phyloP scores from a whole-genome alignment of 2,888 invertebrate genomes.

The Petrolisthes cinctipes region DNA sequence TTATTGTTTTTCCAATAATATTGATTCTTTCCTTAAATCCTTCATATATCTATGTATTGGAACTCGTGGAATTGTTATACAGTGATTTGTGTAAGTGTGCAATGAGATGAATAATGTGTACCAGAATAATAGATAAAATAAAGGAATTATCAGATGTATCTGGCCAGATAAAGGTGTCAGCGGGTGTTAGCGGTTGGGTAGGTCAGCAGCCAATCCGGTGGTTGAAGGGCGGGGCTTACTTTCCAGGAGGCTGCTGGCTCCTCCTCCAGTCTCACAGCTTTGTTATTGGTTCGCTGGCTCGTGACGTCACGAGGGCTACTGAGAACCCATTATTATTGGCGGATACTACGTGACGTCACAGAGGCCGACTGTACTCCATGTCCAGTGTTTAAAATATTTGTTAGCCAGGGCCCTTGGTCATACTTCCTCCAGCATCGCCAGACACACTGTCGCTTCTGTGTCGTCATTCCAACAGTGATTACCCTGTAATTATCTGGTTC shows the following conservation, averaged over 20 bases:
- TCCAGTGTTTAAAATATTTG: slow-evolving; percentile 65
- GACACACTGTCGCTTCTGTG: slow-evolving; percentile 60
- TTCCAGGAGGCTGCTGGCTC: slow-evolving; percentile 47
- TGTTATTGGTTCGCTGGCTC: slow-evolving; percentile 51
- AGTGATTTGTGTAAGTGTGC: neutral
- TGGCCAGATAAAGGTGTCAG: slow-evolving; percentile 51
- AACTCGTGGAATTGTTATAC: too few relatives aligned
- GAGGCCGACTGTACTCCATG: slow-evolving; percentile 53
- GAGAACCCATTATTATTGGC: slow-evolving; percentile 65
- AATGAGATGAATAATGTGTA: slow-evolving; percentile 32
- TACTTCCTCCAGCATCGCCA: slow-evolving; percentile 59
- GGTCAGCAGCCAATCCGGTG: slow-evolving; percentile 47
- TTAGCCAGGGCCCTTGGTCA: slow-evolving; percentile 61
- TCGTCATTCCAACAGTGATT: slow-evolving; percentile 54
- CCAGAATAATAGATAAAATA: slow-evolving; percentile 51
- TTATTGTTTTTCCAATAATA: too few relatives aligned
- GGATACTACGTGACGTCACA: slow-evolving; percentile 62
- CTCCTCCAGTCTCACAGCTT: slow-evolving; percentile 33
- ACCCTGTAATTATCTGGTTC: slow-evolving; percentile 50
- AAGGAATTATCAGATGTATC: slow-evolving; percentile 57
- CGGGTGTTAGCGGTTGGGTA: slow-evolving; percentile 54
- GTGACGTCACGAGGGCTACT: slow-evolving; percentile 65
- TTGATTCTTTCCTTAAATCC: too few relatives aligned
- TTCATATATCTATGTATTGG: too few relatives aligned
- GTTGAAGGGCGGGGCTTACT: slow-evolving; percentile 45